Base-by-base conservation (phyloP, 2,113 vertebrate genomes). In the Esox niger region DNA sequence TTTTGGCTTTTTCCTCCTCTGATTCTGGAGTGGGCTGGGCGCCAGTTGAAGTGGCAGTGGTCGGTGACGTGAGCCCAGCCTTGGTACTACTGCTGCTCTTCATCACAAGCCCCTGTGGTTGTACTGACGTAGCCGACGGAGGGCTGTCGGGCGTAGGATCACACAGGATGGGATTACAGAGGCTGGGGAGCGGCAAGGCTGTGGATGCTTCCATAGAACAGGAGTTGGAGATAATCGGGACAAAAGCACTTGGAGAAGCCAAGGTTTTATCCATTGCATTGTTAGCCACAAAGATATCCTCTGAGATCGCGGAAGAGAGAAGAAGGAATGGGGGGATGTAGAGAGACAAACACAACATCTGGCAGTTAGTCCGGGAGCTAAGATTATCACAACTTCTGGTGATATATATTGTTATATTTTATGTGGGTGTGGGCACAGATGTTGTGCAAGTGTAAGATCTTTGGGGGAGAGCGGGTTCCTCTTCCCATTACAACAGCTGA, bases 1-100 rank as follows among this genome's bases (percentile, higher is more conserved):
- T 98, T 90, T 95, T 98, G 29, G 96, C 96, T 88, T 96, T 98
- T 88, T 99, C 95, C 85, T 98, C 96, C 90, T 98, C 97, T 0
- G 94, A 95, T 83, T 98, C 96, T 29, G 59, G 64, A 58, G 81
- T 79, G 46, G 70, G 64, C 62, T 84, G 73, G 11, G 82, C 75
- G 74, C 82, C 64, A 25, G 88, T 35, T 31, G 75, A 72, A 52
- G 83, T 84, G 66, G 72, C 23, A 59, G 69, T 69, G 38, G 73
- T 25, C 15, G 62, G 13, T 21, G 66, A 15, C 25, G n/a, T 1
- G 52, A 30, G 10, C 25, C 82, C 23, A 32, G 70, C 82, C 0
- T 84, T 75, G 58, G 79, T 79, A 70, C 90, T 79, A 70, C 91
- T 90, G 0, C 92, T 21, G 47, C n/a, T 93, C 61, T 54, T 69